Base-by-base conservation (phyloP, 1,140 invertebrate genomes). In the Drusus annulatus region DNA sequence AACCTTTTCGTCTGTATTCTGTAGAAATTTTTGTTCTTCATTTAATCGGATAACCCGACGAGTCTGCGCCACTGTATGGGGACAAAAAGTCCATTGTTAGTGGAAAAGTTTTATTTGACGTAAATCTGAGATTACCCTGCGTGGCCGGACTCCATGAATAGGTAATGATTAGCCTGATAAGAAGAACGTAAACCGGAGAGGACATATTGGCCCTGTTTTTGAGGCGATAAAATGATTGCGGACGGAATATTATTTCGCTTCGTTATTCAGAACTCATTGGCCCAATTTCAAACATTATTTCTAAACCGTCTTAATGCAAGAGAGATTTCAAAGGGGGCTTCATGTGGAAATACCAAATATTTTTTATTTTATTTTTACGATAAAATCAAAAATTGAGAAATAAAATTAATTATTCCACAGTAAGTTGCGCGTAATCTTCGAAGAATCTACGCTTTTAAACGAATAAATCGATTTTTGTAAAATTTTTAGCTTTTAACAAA, bases 11-110 rank as follows among this genome's bases (percentile, higher is more conserved):
- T 65, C 19, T 56, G 36, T 54, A 74, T 51, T 50, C 65, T 50
- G 65, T 50, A 23, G 15, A 56, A 77, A 81, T 76, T 81, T 81
- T 81, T 79, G 76, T 79, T 68, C 76, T 68, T 75, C 65, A 63
- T 81, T 81, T 78, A 81, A 81, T 81, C 80, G 80, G 80, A 78
- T 75, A 81, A 81, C 65, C 65, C 65, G 65, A 51, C n/a, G 77
- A 31, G 63, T 21, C 76, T 51, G 62, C 58, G 76, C 60, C 69
- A 62, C 58, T 78, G 54, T 81, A 69, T 58, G 76, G 80, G 31
- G 71, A 81, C 74, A 76, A 78, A 81, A 79, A 63, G 76, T n/a
- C 77, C 80, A 79, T 81, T 81, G 80, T 81, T 81, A 54, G 69
- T 36, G 51, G 56, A 45, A 50, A 63, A 74, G 80, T 69, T 77